Evolutionary conservation across 2,797 vertebrate genomes (phyloP).

Genomic region (Centroberyx gerrardi): DNA sequence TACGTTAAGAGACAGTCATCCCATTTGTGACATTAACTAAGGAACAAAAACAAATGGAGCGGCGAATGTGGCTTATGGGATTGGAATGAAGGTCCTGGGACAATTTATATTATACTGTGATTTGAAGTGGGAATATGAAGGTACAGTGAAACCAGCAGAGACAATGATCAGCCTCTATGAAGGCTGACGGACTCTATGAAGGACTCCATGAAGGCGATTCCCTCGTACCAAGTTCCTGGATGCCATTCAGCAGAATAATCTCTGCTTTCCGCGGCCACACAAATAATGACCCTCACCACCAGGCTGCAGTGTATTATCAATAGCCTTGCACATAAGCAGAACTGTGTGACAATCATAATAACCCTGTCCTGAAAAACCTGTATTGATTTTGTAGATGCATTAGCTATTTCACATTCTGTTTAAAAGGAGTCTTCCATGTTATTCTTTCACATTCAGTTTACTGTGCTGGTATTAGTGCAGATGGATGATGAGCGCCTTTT

Average conservation of each 20-base stretch:
- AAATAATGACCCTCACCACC: slow-evolving; percentile 8
- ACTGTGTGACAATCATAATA: slow-evolving; percentile 50
- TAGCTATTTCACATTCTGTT: slow-evolving; percentile 50
- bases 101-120: slow-evolving; percentile 53
- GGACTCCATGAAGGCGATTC: slow-evolving; percentile 11
- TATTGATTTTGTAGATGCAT: slow-evolving; percentile 58
- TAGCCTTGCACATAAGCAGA: slow-evolving; percentile 19
- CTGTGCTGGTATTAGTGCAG: slow-evolving; percentile 66
- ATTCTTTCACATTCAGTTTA: slow-evolving; percentile 71
- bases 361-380: slow-evolving; percentile 32
- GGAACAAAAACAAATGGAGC: slow-evolving; percentile 71
- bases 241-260: background rate
- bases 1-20: slow-evolving; percentile 27
- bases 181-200: slow-evolving; percentile 32
- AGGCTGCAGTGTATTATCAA: slow-evolving; percentile 5
- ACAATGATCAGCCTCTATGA: slow-evolving; percentile 25
- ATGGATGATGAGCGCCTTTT: slow-evolving; percentile 55
- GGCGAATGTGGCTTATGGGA: slow-evolving; percentile 39
- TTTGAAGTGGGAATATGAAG: slow-evolving; percentile 62
- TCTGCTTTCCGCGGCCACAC: slow-evolving; percentile 9
- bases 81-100: slow-evolving; percentile 40
- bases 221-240: slow-evolving; percentile 27
- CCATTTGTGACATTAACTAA: slow-evolving; percentile 60
- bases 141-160: slow-evolving; percentile 33
- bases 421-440: slow-evolving; percentile 84